Evolutionary conservation across 2,888 invertebrate genomes (phyloP), one percentile per base, ranked within the genome.

Genomic region (Eurois occulta): DNA sequence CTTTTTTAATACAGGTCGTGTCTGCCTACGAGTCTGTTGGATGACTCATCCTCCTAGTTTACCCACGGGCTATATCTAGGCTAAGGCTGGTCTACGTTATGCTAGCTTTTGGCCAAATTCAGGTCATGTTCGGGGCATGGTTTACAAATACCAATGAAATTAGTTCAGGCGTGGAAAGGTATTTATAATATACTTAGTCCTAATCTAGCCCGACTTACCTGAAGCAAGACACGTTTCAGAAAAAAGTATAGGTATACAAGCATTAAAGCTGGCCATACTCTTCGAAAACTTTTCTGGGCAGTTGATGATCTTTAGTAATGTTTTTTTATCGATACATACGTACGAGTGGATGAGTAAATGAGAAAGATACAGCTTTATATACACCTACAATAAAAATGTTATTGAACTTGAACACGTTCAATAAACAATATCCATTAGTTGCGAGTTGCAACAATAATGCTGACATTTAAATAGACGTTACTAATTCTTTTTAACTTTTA

Each of bases 371-470:
- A 35, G 28, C 28, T 11, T 66, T 43, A 35, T n/a, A 35, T n/a
- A 41, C 0, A 16, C 7, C 7, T 18, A 58, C 32, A 60, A 2
- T 41, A 60, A 72, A 75, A 64, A 43, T 64, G 24, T 28, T 62
- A 55, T 64, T 81, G 71, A 81, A 83, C 78, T 81, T 81, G 83
- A 77, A 62, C 67, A 35, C 28, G 46, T 71, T 55, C 67, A 77
- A 67, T 28, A 80, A 75, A 66, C 66, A 46, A 52, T 81, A 66
- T 48, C 28, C 35, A 65, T 70, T 67, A 43, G 35, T 7, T 64
- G 43, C 66, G 43, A 69, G 67, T 82, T 78, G 58, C 62, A 65
- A 46, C 38, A 80, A 65, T 64, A 80, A 52, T 60, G 35, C 67
- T 72, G 80, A 43, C 80, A 84, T 67, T 80, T 60, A 64, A 73